phyloP scores from a whole-genome alignment of 2,113 vertebrate species.

The Entomyzon cyanotis region DNA sequence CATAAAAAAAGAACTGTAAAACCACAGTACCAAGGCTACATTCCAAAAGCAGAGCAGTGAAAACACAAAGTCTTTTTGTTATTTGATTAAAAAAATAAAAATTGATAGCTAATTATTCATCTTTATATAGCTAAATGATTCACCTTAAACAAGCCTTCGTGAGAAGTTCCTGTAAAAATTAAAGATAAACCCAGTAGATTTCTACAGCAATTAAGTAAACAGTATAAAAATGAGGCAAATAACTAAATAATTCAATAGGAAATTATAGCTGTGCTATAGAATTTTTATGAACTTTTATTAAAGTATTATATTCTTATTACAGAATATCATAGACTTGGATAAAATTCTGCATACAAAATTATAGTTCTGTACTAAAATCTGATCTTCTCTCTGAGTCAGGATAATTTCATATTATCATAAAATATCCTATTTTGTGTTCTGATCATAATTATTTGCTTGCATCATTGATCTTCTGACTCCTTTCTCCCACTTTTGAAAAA shows the following conservation, averaged over 20 bases:
- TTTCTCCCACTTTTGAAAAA: neutral
- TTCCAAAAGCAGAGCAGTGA: neutral
- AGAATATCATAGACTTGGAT: neutral
- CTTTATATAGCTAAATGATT: neutral
- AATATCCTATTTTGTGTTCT: neutral
- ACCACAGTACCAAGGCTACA: neutral
- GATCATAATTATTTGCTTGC: neutral
- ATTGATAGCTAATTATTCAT: neutral
- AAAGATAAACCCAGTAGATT: neutral
- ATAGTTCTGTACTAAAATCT: neutral
- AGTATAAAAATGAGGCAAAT: constrained; percentile 24
- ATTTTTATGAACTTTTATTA: constrained; percentile 51
- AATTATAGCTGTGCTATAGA: constrained; percentile 20
- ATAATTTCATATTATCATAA: constrained; percentile 1
- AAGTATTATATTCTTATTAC: constrained; percentile 12
- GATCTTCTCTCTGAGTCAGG: neutral
- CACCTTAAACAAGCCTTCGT: constrained; percentile 32
- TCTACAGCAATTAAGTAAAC: constrained; percentile 18
- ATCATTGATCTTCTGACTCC: neutral
- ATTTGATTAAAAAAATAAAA: neutral
- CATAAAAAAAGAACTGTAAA: neutral
- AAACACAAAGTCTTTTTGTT: neutral
- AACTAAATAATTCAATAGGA: constrained; percentile 51
- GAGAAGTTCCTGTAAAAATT: constrained; percentile 7
- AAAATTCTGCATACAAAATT: constrained; percentile 3